Evolutionary conservation across 2,888 invertebrate genomes (phyloP), one percentile per base, ranked within the genome.

Genomic region (Nowickia ferox): DNA sequence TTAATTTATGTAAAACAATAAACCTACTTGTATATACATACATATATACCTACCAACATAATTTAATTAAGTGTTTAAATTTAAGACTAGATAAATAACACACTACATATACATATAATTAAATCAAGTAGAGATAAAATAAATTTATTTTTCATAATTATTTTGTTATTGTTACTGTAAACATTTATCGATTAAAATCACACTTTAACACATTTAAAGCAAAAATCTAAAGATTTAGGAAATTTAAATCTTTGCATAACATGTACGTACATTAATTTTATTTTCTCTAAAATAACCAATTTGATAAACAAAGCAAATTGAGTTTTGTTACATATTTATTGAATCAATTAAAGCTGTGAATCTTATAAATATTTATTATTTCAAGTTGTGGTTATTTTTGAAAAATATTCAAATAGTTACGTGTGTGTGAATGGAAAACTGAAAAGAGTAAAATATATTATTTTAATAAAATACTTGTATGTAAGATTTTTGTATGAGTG

Each of bases 11-110:
- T n/a, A 65, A 46, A 57, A 13, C 59, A 76, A 57, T 46, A 38
- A 61, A 53, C 17, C 2, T n/a, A 59, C 5, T 40, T 79, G 78
- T 78, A 68, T 15, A 65, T 77, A 71, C 38, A 69, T 42, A 55
- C 44, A 61, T 30, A 6, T 0, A 5, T 6, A 30, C 5, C 30
- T 6, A 30, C 5, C 30, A 30, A 30, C 6, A 30, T 30, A 30
- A 30, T 30, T 48, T 76, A 61, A 78, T 74, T 83, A 42, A 72
- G 63, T 85, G 68, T 85, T 85, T 83, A 68, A 74, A 69, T 63
- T 22, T 68, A 83, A 82, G 69, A 83, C 74, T 71, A 59, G 11
- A 74, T 61, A 76, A 84, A 72, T 44, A 81, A 72, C 19, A 17
- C 9, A 17, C 0, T 9, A 66, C 13, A 59, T 77, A 57, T 17